A percentile compares a stretch with the other conserved stretches of the same genome.
Evolutionary conservation across 1,140 invertebrate genomes (phyloP).

Genomic region (Steinernema khuongi): DNA sequence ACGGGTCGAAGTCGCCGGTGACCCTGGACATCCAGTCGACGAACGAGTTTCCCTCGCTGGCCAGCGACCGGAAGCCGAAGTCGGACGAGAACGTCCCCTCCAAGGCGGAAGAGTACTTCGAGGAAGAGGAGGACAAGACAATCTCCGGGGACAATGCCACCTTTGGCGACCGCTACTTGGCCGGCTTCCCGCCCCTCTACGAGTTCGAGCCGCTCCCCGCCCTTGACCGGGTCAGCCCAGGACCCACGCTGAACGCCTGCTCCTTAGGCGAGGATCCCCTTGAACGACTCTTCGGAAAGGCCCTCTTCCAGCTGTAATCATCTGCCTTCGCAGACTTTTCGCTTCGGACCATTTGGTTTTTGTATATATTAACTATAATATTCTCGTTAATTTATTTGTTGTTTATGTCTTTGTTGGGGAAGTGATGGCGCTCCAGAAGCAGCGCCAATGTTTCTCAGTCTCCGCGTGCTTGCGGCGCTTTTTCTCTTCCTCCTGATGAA

Average conservation of each 20-base stretch:
- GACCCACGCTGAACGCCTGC: not conserved
- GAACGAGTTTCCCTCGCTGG: not conserved
- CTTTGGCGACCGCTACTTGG: not conserved
- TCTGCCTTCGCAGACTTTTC: not conserved
- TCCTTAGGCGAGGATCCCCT: not conserved
- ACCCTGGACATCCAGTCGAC: not conserved
- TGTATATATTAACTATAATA: not conserved
- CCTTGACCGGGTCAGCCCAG: not conserved
- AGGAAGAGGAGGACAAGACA: not conserved
- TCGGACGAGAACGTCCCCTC: not conserved
- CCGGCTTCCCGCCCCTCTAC: not conserved
- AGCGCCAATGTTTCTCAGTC: no score
- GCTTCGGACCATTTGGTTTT: not conserved
- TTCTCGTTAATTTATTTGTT: not conserved
- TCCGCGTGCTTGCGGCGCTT: no score
- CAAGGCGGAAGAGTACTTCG: no score
- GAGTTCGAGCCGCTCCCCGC: slow-evolving; percentile 3
- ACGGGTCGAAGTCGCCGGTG: not conserved
- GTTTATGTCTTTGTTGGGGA: not conserved
- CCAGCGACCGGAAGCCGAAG: not conserved
- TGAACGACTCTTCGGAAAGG: not conserved
- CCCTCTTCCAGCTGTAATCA: not conserved
- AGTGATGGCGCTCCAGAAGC: not conserved
- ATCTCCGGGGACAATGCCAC: not conserved
- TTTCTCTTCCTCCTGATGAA: no score